Percentiles rank a stretch among this genome's conserved stretches.
These are phyloP conservation scores for Chloroceryle aenea DNA, from an alignment of 2,113 vertebrate species.

Conservation along the genomic window DNA sequence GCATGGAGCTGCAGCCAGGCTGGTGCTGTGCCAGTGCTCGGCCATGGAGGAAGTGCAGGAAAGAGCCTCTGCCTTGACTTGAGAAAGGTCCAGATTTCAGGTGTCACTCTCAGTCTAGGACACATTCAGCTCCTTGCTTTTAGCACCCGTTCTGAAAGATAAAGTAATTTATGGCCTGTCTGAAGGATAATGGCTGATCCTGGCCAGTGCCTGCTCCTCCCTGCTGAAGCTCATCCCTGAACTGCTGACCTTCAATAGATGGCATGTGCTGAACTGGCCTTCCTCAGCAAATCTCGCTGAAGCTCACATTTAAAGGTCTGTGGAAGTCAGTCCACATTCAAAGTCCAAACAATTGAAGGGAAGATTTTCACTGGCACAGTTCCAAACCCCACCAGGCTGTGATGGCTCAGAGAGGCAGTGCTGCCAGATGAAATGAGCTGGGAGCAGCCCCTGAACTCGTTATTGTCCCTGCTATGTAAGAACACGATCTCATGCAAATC, in stretches of 20 bases:
- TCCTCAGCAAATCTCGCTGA: not conserved
- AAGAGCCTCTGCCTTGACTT: not conserved
- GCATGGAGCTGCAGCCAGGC: not conserved
- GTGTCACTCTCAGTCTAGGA: not conserved
- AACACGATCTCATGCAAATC: not conserved
- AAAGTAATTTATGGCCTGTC: not conserved
- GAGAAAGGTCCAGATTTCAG: not conserved
- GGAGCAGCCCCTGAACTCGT: accelerated
- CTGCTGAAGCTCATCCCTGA: not conserved
- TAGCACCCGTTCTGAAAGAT: not conserved
- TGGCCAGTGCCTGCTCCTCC: not conserved
- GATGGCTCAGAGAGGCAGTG: accelerated
- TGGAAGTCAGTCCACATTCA: not conserved
- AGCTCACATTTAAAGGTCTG: not conserved
- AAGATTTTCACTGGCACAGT: not conserved
- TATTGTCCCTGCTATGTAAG: not conserved
- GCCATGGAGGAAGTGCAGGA: not conserved
- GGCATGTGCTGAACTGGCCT: not conserved
- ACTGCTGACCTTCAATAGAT: not conserved
- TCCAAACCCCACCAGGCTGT: not conserved
- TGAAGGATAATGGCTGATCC: not conserved
- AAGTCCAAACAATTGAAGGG: not conserved
- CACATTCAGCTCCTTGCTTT: not conserved
- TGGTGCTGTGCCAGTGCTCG: accelerated
- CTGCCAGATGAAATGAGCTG: accelerated